Percentiles rank a stretch among this genome's conserved stretches.
phyloP scores from a whole-genome alignment of 1,140 invertebrate species.

The Macrobrachium nipponense region DNA sequence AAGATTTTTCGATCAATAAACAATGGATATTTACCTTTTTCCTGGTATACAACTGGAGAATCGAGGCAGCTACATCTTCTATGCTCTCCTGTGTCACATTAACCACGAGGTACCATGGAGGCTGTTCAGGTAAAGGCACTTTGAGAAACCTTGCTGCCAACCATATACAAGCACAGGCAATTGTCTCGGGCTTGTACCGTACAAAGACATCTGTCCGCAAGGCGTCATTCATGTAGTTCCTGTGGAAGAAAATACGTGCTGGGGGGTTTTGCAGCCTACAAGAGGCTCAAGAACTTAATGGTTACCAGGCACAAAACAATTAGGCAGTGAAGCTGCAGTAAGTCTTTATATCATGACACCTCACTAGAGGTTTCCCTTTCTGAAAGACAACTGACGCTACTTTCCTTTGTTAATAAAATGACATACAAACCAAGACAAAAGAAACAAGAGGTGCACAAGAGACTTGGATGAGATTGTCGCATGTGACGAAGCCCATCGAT shows the following conservation, averaged over 20 bases:
- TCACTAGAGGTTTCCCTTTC: not conserved
- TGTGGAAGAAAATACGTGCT: constrained; percentile 67
- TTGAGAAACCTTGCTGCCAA: constrained; percentile 89
- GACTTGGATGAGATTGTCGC: too few species aligned
- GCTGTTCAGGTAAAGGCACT: constrained; percentile 86
- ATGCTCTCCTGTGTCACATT: constrained; percentile 86
- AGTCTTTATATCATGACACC: constrained; percentile 43
- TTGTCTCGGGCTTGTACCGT: constrained; percentile 94
- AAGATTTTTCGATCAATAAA: not conserved
- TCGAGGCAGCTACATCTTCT: constrained; percentile 84
- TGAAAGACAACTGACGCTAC: constrained; percentile 7
- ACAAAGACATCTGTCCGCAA: constrained; percentile 96
- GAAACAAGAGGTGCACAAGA: too few species aligned
- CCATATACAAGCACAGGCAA: constrained; percentile 98
- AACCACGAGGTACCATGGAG: constrained; percentile 91
- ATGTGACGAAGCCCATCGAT: too few species aligned
- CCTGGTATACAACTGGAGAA: constrained; percentile 86
- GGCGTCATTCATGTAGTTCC: constrained; percentile 99
- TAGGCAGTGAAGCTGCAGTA: constrained; percentile 50
- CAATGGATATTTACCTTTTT: constrained; percentile 74
- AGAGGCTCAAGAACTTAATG: constrained; percentile 45
- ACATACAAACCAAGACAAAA: constrained; percentile 25
- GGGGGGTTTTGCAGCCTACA: constrained; percentile 27
- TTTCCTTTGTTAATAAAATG: constrained; percentile 28
- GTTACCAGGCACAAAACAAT: constrained; percentile 41